phyloP scores from a whole-genome alignment of 2,888 invertebrate species.

The Notodonta ziczac region DNA sequence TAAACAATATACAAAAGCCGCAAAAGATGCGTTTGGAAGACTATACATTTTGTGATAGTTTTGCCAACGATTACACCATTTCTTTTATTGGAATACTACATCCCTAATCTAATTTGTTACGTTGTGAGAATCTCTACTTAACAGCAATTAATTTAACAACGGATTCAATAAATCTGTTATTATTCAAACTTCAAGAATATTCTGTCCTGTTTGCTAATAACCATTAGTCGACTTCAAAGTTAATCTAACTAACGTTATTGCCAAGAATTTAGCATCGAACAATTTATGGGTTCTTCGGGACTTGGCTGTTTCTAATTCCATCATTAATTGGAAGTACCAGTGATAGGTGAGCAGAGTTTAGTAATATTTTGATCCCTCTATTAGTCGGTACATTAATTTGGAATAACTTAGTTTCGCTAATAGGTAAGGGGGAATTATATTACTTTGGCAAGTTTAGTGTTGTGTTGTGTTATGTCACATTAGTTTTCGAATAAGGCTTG shows the following conservation, averaged over 20 bases:
- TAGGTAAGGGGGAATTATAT: slow-evolving; percentile 9
- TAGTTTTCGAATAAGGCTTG: too few species aligned
- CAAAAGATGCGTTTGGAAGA: too few species aligned
- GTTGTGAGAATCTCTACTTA: not conserved
- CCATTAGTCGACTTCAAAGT: slow-evolving; percentile 46
- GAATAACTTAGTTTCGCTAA: slow-evolving; percentile 45
- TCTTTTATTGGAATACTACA: too few species aligned
- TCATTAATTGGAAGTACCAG: slow-evolving; percentile 68
- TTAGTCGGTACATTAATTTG: slow-evolving; percentile 50
- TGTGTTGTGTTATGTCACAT: not conserved
- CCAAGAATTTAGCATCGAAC: slow-evolving; percentile 44
- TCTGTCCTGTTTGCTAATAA: slow-evolving; percentile 33
- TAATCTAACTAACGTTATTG: slow-evolving; percentile 40
- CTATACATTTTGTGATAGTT: too few species aligned
- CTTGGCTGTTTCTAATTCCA: slow-evolving; percentile 65
- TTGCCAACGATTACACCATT: too few species aligned
- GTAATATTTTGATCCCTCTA: slow-evolving; percentile 62
- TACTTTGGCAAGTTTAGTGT: slow-evolving; percentile 10
- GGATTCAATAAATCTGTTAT: not conserved
- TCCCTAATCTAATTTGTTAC: too few species aligned
- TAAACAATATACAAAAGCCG: too few species aligned
- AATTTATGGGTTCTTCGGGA: slow-evolving; percentile 66
- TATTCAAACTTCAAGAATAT: not conserved
- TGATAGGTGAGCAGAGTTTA: slow-evolving; percentile 55
- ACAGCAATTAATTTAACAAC: slow-evolving; percentile 10